Base-by-base conservation (phyloP, 2,797 vertebrate species). In the Leontopithecus rosalia region DNA sequence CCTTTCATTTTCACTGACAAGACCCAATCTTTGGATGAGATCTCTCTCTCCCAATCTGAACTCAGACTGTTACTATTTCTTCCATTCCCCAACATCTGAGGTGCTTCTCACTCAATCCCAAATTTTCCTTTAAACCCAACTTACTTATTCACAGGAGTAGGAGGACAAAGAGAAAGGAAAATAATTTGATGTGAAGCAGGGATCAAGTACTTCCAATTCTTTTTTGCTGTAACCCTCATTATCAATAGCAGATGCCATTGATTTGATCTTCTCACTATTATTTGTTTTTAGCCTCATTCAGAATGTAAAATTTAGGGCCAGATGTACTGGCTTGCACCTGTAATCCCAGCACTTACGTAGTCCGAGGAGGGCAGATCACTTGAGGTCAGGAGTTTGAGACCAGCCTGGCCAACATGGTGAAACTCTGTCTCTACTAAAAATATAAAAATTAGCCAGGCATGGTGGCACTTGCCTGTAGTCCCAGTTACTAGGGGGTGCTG, bases 81-180 rank as follows among this genome's bases (percentile, higher is more conserved):
- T 88, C 17, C 55, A 73, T 41, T 14, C 39, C 4, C 2, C 46
- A 15, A 26, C 33, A 77, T 43, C 24, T 55, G 26, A 70, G n/a
- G 7, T 4, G 76, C 11, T 94, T 92, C 72, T 82, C 39, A 85
- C 30, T 79, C 10, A 46, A 39, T 64, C 72, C 67, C 33, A 17
- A 36, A 76, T 26, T 88, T 85, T 92, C 87, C 41, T 86, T 80
- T 92, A 64, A 84, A 76, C 83, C 43, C 33, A 48, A 46, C 7
- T 83, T 76, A 52, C 11, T 83, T 72, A 36, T 14, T 84, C 70
- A 33, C 14, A 76, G 77, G 57, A 61, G 20, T 70, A 70, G 7
- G 28, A 88, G 26, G 20, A 75, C 39, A 67, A 91, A 98, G 75
- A 82, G 28, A 89, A 81, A 20, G 11, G 39, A 20, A 91, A 91